Evolutionary conservation across 2,113 vertebrate genomes (phyloP), one percentile per base, ranked within the genome.

Genomic region (Mormyrus lacerda): DNA sequence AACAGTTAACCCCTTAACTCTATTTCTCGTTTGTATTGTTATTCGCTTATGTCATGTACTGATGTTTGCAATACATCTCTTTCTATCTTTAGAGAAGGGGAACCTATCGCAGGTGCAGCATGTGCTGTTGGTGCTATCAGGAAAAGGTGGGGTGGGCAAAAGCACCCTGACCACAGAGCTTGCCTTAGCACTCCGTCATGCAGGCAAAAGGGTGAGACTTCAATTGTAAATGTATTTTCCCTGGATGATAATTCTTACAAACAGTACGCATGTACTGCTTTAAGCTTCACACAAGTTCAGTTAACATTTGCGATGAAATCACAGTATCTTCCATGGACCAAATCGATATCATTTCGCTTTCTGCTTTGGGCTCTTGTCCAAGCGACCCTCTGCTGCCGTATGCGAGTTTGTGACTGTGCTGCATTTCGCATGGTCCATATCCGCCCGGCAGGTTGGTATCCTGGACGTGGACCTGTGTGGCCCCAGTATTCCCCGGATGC

Each of bases 121-220:
- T 89, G 95, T 99, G 82, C 50, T 99, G 61, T 91, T 99, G 83
- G 95, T 99, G 21, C 96, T 99, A 84, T 99, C 98, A 0, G 98
- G 98, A 27, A 99, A 99, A 92, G 98, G 98, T 0, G 98, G 98
- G 0, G 98, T 99, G 1, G 98, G 98, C 1, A 99, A 99, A 91
- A 99, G 98, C 94, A 99, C 98, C 90, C 91, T 99, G 90, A 96
- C 97, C 88, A 96, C 97, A 0, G 95, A 99, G 92, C 93, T 99
- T 21, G 98, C 98, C 0, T 94, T 99, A 92, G 95, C 97, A 0
- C 94, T 99, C 85, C 92, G 90, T 4, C 96, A 95, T 0, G 91
- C 94, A 0, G 98, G 98, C 7, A 97, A 97, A 89, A 99, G 96
- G 97, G 98, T 98, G 93, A 93, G 93, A 0, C 0, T 24, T 45